Evolutionary conservation across 2,113 vertebrate genomes (phyloP).

Genomic region (Odocoileus virginianus): DNA sequence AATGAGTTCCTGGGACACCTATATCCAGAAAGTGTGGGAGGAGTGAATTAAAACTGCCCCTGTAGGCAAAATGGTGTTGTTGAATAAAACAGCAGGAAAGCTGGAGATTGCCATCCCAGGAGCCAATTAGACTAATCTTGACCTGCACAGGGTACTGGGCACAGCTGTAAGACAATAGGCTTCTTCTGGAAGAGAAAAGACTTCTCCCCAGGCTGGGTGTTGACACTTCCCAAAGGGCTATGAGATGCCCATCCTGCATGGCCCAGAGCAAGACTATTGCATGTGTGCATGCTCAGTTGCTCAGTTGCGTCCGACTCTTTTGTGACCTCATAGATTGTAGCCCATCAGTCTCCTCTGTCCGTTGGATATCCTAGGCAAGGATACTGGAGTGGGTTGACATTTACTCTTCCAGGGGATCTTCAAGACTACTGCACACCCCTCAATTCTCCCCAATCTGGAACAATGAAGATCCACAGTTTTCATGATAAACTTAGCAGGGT

Average conservation of each 20-base stretch:
- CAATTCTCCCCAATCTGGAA: no score
- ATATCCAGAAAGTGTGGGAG: neutral
- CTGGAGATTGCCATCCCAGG: neutral
- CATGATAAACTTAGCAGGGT: neutral
- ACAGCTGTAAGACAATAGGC: neutral
- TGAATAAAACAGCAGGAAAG: neutral
- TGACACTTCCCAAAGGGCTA: neutral
- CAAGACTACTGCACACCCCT: rapidly evolving
- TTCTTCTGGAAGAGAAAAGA: neutral
- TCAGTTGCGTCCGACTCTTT: neutral
- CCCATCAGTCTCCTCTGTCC: neutral
- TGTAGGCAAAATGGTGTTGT: neutral
- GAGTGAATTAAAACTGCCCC: neutral
- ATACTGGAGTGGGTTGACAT: neutral
- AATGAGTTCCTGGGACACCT: neutral
- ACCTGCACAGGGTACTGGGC: neutral
- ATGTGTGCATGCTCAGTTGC: rapidly evolving
- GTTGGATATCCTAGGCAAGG: neutral
- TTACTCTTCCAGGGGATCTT: neutral
- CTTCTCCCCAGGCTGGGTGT: neutral
- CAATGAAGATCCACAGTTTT: neutral
- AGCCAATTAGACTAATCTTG: neutral
- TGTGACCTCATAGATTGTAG: neutral
- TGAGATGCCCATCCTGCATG: rapidly evolving
- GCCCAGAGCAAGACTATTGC: neutral